Percentiles rank a stretch among this genome's conserved stretches.
Conservation (phyloP, 2,797 vertebrate genomes). For the Anableps anableps region DNA sequence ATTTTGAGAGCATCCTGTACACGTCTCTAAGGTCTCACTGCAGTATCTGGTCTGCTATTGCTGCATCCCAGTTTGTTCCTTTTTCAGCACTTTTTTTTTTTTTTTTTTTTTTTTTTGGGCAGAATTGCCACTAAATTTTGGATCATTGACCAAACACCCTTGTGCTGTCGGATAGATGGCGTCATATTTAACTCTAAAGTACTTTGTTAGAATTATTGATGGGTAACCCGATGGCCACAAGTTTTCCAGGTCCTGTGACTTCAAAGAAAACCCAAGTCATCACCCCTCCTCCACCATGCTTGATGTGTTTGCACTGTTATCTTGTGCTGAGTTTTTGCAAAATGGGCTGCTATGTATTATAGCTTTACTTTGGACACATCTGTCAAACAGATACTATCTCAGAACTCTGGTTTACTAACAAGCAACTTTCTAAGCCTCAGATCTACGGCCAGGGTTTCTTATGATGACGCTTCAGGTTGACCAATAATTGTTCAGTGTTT, state of each 20-base stretch:
- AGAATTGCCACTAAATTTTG: not conserved
- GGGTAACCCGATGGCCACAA: not conserved
- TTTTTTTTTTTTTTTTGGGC: no score
- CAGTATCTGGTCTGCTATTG: not conserved
- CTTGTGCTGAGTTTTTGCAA: not conserved
- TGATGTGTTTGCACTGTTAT: not conserved
- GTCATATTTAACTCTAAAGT: not conserved
- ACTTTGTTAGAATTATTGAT: not conserved
- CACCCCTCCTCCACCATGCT: not conserved
- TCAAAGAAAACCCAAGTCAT: not conserved
- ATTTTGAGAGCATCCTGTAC: not conserved
- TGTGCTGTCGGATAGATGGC: not conserved
- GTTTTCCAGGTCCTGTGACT: not conserved
- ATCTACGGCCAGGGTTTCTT: not conserved
- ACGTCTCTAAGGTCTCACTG: not conserved
- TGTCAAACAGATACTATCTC: not conserved
- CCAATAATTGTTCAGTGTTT: not conserved
- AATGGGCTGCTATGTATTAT: not conserved
- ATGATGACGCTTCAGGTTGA: not conserved
- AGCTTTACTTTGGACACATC: not conserved
- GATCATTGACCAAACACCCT: not conserved
- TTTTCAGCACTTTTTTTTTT: not conserved
- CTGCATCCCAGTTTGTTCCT: not conserved
- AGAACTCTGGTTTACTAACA: not conserved
- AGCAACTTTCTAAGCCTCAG: not conserved